A percentile compares a stretch with the other conserved stretches of the same genome.
phyloP scores from a whole-genome alignment of 2,797 vertebrate genomes.

The Eulemur rubriventer region DNA sequence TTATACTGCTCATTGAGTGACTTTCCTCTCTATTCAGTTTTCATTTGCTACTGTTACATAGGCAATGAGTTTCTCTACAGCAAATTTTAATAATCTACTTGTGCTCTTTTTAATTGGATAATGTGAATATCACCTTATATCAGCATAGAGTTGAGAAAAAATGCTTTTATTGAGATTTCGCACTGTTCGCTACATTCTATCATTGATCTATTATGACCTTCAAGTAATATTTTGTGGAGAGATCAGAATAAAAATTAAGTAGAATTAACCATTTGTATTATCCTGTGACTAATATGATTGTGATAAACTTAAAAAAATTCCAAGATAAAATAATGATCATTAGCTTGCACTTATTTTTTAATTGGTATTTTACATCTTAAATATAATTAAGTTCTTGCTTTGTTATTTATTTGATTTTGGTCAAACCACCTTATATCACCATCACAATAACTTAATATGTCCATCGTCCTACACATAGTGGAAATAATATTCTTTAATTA shows the following conservation, averaged over 20 bases:
- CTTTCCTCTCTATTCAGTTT: background rate
- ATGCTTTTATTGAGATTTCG: constrained; percentile 32
- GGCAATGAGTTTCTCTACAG: background rate
- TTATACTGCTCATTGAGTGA: constrained; percentile 24
- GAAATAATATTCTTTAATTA: constrained; percentile 10
- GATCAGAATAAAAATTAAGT: constrained; percentile 13
- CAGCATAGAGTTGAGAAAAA: constrained; percentile 41
- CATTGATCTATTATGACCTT: constrained; percentile 37
- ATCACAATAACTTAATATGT: background rate
- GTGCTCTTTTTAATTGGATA: constrained; percentile 67
- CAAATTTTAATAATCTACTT: constrained; percentile 56
- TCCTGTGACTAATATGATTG: constrained; percentile 8
- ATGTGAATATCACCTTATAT: constrained; percentile 58
- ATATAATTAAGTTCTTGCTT: background rate
- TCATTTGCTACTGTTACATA: background rate
- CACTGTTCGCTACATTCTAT: constrained; percentile 16
- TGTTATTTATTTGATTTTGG: constrained; percentile 23
- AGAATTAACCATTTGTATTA: background rate
- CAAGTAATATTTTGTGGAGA: background rate
- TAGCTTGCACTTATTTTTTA: background rate
- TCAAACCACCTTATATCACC: background rate
- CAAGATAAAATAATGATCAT: background rate
- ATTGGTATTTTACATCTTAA: background rate
- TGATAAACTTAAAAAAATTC: constrained; percentile 22
- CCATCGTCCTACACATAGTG: background rate